Conservation (phyloP, 2,797 vertebrate genomes). For the Takifugu rubripes region DNA sequence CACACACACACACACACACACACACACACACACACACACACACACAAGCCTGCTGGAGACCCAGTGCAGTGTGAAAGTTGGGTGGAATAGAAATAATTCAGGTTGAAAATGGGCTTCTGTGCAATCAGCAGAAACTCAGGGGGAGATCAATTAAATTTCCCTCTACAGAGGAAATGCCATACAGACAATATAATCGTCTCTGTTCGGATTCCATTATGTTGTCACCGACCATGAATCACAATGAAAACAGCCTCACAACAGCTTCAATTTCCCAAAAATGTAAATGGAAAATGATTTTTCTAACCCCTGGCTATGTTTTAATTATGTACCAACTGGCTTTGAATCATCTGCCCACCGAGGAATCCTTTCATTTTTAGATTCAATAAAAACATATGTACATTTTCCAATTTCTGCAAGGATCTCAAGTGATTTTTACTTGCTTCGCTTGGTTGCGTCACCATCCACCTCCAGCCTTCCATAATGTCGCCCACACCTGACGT, state of each 20-base stretch:
- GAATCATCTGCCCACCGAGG: slow-evolving; percentile 49
- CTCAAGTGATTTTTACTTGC: slow-evolving; percentile 24
- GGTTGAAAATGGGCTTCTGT: slow-evolving; percentile 53
- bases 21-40: too few species aligned
- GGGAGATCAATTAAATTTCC: slow-evolving; percentile 68
- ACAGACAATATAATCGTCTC: slow-evolving; percentile 52
- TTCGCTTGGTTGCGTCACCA: slow-evolving; percentile 23
- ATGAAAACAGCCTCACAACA: slow-evolving; percentile 55
- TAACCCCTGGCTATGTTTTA: slow-evolving; percentile 61
- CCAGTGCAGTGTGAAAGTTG: slow-evolving; percentile 24
- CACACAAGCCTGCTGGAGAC: slow-evolving; percentile 13
- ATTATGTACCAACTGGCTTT: slow-evolving; percentile 61
- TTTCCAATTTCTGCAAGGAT: slow-evolving; percentile 34
- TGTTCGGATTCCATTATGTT: slow-evolving; percentile 66
- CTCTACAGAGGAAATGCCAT: slow-evolving; percentile 55
- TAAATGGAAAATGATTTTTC: slow-evolving; percentile 59
- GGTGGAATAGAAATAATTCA: slow-evolving; percentile 54
- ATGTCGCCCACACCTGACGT: slow-evolving; percentile 31
- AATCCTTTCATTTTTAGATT: slow-evolving; percentile 43
- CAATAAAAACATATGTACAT: slow-evolving; percentile 26
- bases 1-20: slow-evolving; percentile 39
- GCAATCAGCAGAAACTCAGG: slow-evolving; percentile 62
- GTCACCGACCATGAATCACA: slow-evolving; percentile 64
- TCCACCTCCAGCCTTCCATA: slow-evolving; percentile 17
- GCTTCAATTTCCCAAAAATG: slow-evolving; percentile 56